These are phyloP conservation scores for Trichomalopsis sarcophagae DNA, from an alignment of 1,140 invertebrate genomes.

Conservation along the genomic window DNA sequence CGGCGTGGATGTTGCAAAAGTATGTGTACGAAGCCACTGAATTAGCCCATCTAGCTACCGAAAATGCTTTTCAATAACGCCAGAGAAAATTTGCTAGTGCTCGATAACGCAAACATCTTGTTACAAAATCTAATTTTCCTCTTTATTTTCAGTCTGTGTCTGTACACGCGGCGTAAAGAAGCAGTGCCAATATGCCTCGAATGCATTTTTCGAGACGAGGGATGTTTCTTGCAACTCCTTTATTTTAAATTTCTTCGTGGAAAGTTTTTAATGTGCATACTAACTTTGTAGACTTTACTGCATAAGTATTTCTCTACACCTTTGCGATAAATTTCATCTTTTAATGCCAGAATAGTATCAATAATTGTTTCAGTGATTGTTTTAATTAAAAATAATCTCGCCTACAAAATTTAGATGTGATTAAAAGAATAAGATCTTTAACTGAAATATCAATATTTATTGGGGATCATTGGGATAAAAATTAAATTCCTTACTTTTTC, in stretches of 20 bases:
- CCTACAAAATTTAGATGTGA: too few relatives aligned
- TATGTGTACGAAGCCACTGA: slow-evolving; percentile 63
- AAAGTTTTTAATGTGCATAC: neutral
- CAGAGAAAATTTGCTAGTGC: slow-evolving; percentile 29
- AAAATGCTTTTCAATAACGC: slow-evolving; percentile 20
- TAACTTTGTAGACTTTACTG: neutral
- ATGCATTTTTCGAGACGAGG: slow-evolving; percentile 40
- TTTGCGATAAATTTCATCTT: neutral
- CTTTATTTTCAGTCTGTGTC: slow-evolving; percentile 66
- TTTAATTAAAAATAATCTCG: neutral
- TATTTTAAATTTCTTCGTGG: slow-evolving; percentile 21
- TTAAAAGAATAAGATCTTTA: too few relatives aligned
- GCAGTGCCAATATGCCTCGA: slow-evolving; percentile 53
- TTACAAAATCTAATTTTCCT: slow-evolving; percentile 34
- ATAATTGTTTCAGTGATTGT: neutral
- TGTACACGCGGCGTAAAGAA: slow-evolving; percentile 70
- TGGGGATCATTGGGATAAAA: too few relatives aligned
- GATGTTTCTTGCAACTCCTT: slow-evolving; percentile 44
- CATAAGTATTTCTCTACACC: neutral
- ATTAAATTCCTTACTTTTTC: too few relatives aligned
- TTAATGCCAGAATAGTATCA: neutral
- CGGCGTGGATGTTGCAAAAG: slow-evolving; percentile 93
- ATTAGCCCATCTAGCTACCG: slow-evolving; percentile 1
- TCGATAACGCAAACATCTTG: slow-evolving; percentile 21
- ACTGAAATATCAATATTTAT: too few relatives aligned